phyloP scores from a whole-genome alignment of 92 coral and sea anemone species.

The Zoanthus gigantus region DNA sequence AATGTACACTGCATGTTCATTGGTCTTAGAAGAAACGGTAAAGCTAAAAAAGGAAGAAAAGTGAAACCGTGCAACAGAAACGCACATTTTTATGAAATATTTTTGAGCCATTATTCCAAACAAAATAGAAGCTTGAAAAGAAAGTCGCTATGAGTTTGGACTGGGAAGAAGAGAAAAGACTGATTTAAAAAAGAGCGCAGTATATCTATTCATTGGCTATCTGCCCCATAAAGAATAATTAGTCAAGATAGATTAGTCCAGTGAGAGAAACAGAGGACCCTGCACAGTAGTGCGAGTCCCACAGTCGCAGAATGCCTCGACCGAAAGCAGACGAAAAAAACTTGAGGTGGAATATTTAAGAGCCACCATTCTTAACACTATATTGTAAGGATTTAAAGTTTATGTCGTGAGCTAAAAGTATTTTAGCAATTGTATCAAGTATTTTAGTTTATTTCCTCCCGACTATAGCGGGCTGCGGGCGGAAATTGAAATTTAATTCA shows the following conservation, averaged over 20 bases:
- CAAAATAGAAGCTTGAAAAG: background rate
- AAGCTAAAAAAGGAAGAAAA: constrained; percentile 39
- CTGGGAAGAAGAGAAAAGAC: background rate
- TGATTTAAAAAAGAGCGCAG: background rate
- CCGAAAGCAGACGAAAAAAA: background rate
- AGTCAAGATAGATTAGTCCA: background rate
- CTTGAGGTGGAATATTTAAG: background rate
- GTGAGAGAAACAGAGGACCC: background rate
- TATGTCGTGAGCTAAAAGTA: background rate
- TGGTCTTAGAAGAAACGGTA: constrained; percentile 60
- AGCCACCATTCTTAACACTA: background rate
- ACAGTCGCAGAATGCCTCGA: background rate
- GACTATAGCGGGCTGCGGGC: background rate
- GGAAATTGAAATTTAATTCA: too few relatives aligned
- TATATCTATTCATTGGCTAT: background rate
- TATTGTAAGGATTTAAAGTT: background rate
- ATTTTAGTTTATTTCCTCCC: background rate
- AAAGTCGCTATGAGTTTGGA: background rate
- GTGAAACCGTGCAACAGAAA: constrained; percentile 37
- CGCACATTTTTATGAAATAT: constrained; percentile 23
- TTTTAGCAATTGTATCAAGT: background rate
- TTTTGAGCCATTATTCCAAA: background rate
- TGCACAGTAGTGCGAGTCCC: background rate
- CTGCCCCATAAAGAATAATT: background rate
- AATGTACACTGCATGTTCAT: constrained; percentile 46